Base-by-base conservation (phyloP, 2,888 invertebrate species). In the Phlogophora meticulosa region DNA sequence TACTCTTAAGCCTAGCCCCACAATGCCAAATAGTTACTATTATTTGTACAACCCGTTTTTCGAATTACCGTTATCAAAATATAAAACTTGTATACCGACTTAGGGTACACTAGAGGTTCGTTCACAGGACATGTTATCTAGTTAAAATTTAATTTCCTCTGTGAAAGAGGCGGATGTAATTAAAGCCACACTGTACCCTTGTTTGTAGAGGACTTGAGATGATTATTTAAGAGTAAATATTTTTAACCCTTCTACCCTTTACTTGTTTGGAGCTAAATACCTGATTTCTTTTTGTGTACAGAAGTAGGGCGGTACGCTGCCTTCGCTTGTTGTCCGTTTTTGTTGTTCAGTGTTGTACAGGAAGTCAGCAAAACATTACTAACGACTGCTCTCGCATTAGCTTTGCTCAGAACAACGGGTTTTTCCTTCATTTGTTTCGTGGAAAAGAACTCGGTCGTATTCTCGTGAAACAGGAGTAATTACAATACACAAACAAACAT, bases 191-290 rank as follows among this genome's bases (percentile, higher is more conserved):
- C 79, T 85, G 84, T 82, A 80, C 83, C 85, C 81, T 82, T 91
- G 90, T 91, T 92, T 92, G 87, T 79, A 84, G 69, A 90, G 89
- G 90, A 87, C 87, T 88, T 85, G 82, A 84, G 87, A 87, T 84
- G 87, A 87, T 88, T 88, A 88, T 90, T 84, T 85, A 81, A 79
- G 81, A 72, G 88, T 85, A 90, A 90, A 90, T 87, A 89, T 90
- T 88, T 89, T 85, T 81, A 85, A 83, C 83, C 86, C 85, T 85
- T 82, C 78, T 65, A 76, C 76, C 83, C 80, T 72, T 71, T 81
- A 68, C 74, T 81, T 79, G 76, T 76, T 78, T 81, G 65, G 53
- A 69, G 76, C 75, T 79, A 78, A 82, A 80, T 64, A 59, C 80
- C 63, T 57, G 76, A 69, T 74, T 78, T 75, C 64, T 57, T 67